phyloP scores from a whole-genome alignment of 2,113 vertebrate genomes.

The Syngnathoides biaculeatus region DNA sequence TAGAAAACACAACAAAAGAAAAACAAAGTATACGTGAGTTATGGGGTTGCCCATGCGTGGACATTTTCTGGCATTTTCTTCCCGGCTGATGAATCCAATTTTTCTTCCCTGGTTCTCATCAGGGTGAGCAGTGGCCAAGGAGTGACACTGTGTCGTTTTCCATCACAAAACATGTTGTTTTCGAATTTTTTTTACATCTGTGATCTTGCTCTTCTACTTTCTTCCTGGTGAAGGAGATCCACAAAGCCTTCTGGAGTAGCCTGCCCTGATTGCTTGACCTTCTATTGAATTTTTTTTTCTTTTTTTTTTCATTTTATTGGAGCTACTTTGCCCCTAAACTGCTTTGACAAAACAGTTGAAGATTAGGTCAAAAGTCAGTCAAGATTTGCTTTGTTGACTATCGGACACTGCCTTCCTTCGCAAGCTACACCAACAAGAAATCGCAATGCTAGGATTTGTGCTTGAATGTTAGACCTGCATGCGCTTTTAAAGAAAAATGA shows the following conservation, averaged over 20 bases:
- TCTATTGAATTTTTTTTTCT: background rate
- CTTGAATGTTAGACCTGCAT: background rate
- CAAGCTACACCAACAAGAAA: background rate
- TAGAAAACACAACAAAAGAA: background rate
- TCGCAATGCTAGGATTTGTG: background rate
- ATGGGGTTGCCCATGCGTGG: constrained; percentile 5
- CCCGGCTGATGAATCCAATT: constrained; percentile 24
- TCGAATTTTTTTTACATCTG: background rate
- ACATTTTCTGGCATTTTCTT: constrained; percentile 16
- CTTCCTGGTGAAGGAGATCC: constrained; percentile 12
- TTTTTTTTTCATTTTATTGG: background rate
- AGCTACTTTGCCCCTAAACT: background rate
- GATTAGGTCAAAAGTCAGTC: constrained; percentile 3
- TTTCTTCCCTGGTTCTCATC: constrained; percentile 36
- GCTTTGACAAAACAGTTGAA: background rate
- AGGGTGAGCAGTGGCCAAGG: constrained; percentile 16
- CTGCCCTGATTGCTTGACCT: constrained; percentile 11
- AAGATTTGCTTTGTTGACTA: background rate
- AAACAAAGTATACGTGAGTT: constrained; percentile 10
- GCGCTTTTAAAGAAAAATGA: background rate
- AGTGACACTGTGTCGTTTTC: constrained; percentile 15
- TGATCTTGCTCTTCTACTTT: constrained; percentile 1
- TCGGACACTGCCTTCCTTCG: background rate
- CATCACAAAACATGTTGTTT: background rate
- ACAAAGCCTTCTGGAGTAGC: constrained; percentile 6